Conservation (phyloP, 2,797 vertebrate genomes). For the Eulemur albifrons region DNA sequence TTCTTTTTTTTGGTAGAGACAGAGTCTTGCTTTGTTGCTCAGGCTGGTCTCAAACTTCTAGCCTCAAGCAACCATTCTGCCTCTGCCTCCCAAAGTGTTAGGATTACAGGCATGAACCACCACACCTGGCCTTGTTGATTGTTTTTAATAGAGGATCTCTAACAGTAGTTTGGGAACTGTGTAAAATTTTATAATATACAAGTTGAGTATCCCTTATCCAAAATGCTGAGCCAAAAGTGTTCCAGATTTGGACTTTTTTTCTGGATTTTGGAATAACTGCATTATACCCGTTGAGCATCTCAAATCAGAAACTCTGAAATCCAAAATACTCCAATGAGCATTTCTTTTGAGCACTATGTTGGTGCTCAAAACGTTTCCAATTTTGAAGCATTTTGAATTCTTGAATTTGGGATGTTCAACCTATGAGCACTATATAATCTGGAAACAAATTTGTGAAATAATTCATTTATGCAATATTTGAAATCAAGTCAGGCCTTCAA, state of each 20-base stretch:
- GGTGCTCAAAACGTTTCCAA: neutral
- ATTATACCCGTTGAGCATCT: neutral
- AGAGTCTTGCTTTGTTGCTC: neutral
- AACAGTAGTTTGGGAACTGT: neutral
- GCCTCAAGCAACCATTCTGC: neutral
- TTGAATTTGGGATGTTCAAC: neutral
- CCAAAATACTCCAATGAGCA: neutral
- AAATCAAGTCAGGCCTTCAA: conserved; percentile 46
- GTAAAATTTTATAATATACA: conserved; percentile 26
- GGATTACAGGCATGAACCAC: neutral
- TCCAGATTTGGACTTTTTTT: neutral
- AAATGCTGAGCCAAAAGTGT: neutral
- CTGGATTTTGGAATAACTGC: neutral
- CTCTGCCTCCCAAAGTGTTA: neutral
- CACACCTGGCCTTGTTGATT: neutral
- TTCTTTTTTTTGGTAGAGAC: too few relatives aligned
- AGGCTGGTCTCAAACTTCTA: neutral
- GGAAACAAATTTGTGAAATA: conserved; percentile 55
- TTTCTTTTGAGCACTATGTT: neutral
- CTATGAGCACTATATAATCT: neutral
- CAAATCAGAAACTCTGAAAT: neutral
- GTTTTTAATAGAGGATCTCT: neutral
- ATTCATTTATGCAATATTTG: neutral
- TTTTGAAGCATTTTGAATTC: neutral
- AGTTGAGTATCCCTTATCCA: neutral